Evolutionary conservation across 1,140 invertebrate genomes (phyloP), one percentile per base, ranked within the genome.

Genomic region (Papilio machaon): DNA sequence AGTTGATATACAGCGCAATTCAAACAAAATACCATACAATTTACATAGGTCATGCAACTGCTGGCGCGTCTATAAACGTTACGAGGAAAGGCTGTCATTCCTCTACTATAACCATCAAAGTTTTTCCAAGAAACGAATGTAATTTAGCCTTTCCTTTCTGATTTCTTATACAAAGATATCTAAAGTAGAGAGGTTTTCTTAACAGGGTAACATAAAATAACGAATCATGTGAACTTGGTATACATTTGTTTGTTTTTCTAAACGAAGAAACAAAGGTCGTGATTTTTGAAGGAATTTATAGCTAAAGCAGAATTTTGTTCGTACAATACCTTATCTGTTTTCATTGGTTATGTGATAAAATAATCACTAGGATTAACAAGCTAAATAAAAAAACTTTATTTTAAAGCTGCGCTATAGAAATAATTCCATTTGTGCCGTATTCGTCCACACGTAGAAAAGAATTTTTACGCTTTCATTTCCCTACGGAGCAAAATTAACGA

Each of bases 381-480:
- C 30, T 5, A 35, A 23, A 70, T 70, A 70, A 67, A 9, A 67
- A 67, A 35, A 70, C 23, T 64, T 64, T 64, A 38, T 35, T 35
- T 70, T 70, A 35, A 70, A 70, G 30, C 15, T 70, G 13, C 13
- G 64, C 23, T 30, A 35, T 35, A 35, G 35, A 70, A 35, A 38
- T 70, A 70, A 70, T 70, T 70, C 64, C 35, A 70, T 70, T 70
- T 70, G 64, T 70, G 30, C 64, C 64, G 30, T 35, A 35, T 70
- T 35, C 64, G 64, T 70, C 64, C 64, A 70, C 64, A 70, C 64
- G 64, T 70, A 38, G 30, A 70, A 70, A 70, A 70, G 64, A 35
- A 70, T 70, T 70, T 70, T 70, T 70, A 38, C 64, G 64, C 64
- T 70, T 70, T 38, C 64, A 70, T 70, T 70, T 70, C 64, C 64